Percentiles rank a stretch among this genome's conserved stretches.
Evolutionary conservation across 2,113 vertebrate species (phyloP).

Genomic region (Saguinus imperator): DNA sequence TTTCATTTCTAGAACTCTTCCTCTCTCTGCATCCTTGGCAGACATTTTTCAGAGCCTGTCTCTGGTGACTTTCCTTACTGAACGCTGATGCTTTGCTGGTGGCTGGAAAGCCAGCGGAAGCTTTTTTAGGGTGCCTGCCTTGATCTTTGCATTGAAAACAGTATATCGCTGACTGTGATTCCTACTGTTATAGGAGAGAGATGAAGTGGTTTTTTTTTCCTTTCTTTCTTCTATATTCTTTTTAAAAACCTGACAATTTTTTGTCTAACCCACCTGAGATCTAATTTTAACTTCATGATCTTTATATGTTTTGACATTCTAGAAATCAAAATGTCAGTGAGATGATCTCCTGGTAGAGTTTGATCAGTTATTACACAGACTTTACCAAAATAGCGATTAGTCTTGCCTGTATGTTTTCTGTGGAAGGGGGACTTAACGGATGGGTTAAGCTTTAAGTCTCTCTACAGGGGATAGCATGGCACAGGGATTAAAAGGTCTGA

Average conservation of each 20-base stretch:
- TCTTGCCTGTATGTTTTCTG: constrained; percentile 62
- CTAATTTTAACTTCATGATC: constrained; percentile 66
- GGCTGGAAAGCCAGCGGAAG: neutral
- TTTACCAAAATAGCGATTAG: constrained; percentile 63
- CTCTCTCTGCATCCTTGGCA: neutral
- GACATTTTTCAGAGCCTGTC: neutral
- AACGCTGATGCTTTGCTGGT: neutral
- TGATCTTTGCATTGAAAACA: neutral
- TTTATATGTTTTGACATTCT: constrained; percentile 67
- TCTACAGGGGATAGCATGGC: too few species aligned
- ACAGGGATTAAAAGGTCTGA: neutral
- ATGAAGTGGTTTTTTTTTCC: neutral
- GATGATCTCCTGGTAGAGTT: constrained; percentile 21
- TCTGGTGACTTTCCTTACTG: accelerated
- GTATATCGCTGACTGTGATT: neutral
- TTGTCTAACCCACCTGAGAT: constrained; percentile 47
- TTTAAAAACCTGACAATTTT: constrained; percentile 32
- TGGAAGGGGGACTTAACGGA: neutral
- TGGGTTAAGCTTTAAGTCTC: neutral
- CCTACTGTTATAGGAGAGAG: neutral
- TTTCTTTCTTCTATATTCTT: neutral
- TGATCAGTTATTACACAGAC: constrained; percentile 61
- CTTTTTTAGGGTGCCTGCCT: neutral
- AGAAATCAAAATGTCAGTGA: constrained; percentile 59
- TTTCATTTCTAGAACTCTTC: neutral